Base-by-base conservation (phyloP, 2,113 vertebrate genomes). In the Solea solea region DNA sequence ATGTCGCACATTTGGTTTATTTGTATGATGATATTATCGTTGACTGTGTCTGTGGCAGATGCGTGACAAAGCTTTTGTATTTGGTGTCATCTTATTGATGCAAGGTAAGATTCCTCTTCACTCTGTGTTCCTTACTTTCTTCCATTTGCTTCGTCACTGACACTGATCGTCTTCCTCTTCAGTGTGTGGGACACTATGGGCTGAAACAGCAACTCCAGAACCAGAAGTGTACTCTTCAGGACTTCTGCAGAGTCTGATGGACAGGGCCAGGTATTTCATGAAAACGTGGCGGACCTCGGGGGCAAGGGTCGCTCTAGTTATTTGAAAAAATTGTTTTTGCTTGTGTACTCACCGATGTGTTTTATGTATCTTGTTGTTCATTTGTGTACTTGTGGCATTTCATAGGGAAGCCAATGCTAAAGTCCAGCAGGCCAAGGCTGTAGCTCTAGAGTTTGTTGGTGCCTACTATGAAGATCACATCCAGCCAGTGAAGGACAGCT, bases 381-480 rank as follows among this genome's bases (percentile, higher is more conserved):
- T 48, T 3, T 45, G 44, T 45, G 44, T 45, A 41, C 68, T 34
- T 69, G 67, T 72, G 28, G 27, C 4, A 12, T 53, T 9, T 71
- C 39, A 14, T 55, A 93, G 91, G 15, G 52, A 55, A 34, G 54
- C 75, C 63, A 82, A 39, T 69, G 34, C 16, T 16, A 81, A 28
- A 65, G 81, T 86, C 65, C 49, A 81, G 57, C 16, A 0, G 6
- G 0, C 57, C 0, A 78, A 84, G 10, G 58, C 1, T 5, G 1
- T 11, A 2, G 65, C 68, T 5, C 0, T 45, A 21, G 88, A 15
- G 3, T 86, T 76, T 0, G 7, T 54, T 28, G 72, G 21, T 2
- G 52, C 78, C 69, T 93, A 90, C 73, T 94, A 92, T 21, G 88
- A 90, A 34, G 93, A 94, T 8, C 87, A 92, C 76, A 56, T 94